Evolutionary conservation across 2,113 vertebrate species (phyloP), one percentile per base, ranked within the genome.

Genomic region (Ochotona princeps): DNA sequence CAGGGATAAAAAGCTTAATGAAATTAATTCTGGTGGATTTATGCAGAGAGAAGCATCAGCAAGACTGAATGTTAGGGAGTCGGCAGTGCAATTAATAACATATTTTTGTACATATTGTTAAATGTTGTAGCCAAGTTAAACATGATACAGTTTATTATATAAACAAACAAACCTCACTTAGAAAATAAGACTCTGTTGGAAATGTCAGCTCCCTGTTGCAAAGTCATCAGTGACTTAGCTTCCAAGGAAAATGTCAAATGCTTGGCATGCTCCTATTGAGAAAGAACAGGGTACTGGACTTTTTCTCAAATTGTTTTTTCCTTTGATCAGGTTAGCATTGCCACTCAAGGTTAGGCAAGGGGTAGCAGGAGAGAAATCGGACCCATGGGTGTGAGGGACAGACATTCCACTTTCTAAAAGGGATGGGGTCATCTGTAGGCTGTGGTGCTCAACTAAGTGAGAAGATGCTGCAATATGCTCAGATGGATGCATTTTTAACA

Each of bases 191-290:
- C 38, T 38, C 6, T 83, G 1, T 61, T 82, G 60, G 83, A 92
- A 96, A 87, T 69, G 83, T 49, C 65, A 78, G 0, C 13, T 82
- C 32, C 28, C 69, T 12, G 15, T 1, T 74, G 87, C 67, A 63
- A 54, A 47, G 57, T 90, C 79, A 92, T 65, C 12, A 54, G 67
- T 5, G 13, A 25, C 69, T 94, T 38, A 86, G 35, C 28, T 72
- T n/a, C 47, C 44, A 51, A 90, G 65, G 10, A 87, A 84, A 92
- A 94, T 57, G 75, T 90, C 69, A 86, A 32, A 32, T 23, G 60
- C 57, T 91, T 82, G 83, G 17, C 35, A 26, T 65, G 25, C 81
- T 86, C 83, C 67, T 91, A 21, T n/a, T 73, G 54, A 30, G 30
- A 9, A 89, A 75, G 83, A 85, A 3, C 23, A 65, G 38, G 66